These are phyloP conservation scores for Limosa lapponica DNA, from an alignment of 2,797 vertebrate genomes.

Conservation along the genomic window DNA sequence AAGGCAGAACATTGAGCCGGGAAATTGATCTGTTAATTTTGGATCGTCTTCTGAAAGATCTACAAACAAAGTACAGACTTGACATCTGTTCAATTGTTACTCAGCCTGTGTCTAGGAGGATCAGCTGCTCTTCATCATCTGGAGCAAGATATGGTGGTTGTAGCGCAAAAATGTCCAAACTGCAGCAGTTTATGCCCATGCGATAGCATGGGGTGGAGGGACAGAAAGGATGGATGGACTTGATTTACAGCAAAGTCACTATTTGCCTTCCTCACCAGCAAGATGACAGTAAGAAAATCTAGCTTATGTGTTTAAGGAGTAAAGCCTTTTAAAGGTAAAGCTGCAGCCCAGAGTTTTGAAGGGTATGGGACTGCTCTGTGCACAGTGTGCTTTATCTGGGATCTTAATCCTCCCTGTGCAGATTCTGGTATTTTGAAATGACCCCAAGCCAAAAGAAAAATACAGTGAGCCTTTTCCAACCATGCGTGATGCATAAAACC, in stretches of 20 bases:
- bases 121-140: slow-evolving; percentile 4
- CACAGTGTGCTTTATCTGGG: background rate
- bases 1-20: background rate
- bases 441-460: background rate
- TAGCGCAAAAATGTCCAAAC: background rate
- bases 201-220: background rate
- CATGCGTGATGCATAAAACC: background rate
- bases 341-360: background rate
- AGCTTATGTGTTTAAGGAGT: background rate
- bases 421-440: background rate
- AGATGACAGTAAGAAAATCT: background rate
- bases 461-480: background rate
- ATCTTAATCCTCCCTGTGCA: background rate
- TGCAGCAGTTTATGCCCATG: background rate
- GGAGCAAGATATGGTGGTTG: background rate
- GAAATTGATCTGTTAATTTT: background rate
- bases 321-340: background rate
- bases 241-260: background rate
- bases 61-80: background rate
- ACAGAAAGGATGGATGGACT: background rate
- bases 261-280: background rate
- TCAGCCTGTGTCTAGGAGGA: background rate
- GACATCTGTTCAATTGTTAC: background rate
- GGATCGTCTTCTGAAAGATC: background rate
- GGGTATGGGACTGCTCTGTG: background rate